phyloP scores from a whole-genome alignment of 2,888 invertebrate genomes.

The Dione vanillae region DNA sequence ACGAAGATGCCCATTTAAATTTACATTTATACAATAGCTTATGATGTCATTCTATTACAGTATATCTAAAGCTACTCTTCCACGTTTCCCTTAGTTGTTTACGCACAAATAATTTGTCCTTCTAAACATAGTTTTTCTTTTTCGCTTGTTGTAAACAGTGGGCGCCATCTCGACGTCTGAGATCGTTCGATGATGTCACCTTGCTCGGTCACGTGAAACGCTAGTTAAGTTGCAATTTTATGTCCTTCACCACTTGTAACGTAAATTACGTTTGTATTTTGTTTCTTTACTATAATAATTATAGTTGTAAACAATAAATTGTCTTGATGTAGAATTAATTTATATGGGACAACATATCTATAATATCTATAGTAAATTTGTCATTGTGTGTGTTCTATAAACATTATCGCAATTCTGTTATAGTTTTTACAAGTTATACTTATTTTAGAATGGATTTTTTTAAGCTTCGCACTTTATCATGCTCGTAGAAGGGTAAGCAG shows the following conservation, averaged over 20 bases:
- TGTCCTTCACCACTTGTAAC: slow-evolving; percentile 7
- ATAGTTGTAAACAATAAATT: no score
- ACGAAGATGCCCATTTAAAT: no score
- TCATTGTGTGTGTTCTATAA: no score
- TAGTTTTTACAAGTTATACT: no score
- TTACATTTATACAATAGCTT: background rate
- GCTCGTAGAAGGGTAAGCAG: no score
- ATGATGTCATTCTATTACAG: background rate
- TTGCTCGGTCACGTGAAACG: slow-evolving; percentile 30
- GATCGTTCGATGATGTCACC: slow-evolving; percentile 46
- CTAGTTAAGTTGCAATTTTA: slow-evolving; percentile 13
- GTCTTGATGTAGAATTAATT: no score
- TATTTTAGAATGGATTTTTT: no score
- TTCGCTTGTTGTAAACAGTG: slow-evolving; percentile 20
- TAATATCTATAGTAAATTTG: no score
- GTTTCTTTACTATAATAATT: background rate
- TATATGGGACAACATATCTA: no score
- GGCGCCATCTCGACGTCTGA: slow-evolving; percentile 44
- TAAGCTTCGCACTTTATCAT: no score
- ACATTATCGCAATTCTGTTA: no score
- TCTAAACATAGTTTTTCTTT: slow-evolving; percentile 2
- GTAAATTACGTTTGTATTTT: background rate
- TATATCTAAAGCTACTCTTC: background rate
- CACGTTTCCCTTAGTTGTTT: background rate
- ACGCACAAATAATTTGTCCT: slow-evolving; percentile 15